Base-by-base conservation (phyloP, 1,140 invertebrate genomes). In the Steinernema feltiae region DNA sequence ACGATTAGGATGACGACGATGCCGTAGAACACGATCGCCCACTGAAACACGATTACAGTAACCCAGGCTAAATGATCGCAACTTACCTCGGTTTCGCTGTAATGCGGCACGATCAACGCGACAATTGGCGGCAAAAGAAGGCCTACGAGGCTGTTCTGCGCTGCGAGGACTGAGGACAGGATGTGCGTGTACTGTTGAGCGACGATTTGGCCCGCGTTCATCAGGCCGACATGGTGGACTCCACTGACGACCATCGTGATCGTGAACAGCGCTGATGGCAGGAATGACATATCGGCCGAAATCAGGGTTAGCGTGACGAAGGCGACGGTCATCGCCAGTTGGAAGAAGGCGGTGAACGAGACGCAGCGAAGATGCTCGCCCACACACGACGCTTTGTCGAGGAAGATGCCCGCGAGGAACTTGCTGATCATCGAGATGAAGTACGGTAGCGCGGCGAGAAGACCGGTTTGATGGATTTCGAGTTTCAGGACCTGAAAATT, bases 11-110 rank as follows among this genome's bases (percentile, higher is more conserved):
- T 63, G 3, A 27, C 53, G 15, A 27, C 24, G 24, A 63, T 63
- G 53, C 53, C 41, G 53, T 63, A 63, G 53, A 63, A 63, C 53
- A 63, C 53, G 15, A 15, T 63, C 24, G 12, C 53, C 53, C 53
- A 63, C 53, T 63, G 35, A 63, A 63, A 63, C 24, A 46, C 7
- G 41, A 12, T 12, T n/a, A 12, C n/a, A 12, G 41, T 46, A 46
- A 46, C 41, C 41, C n/a, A n/a, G n/a, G 41, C 41, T n/a, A 12
- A 7, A 46, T 46, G n/a, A 12, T 7, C 7, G 41, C 41, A n/a
- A 12, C 24, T 27, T 27, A 63, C 53, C 53, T 63, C 53, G 12
- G 24, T 7, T 63, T 12, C 53, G 24, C 53, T 63, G 53, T 63
- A 63, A 27, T 63, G 12, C 15, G 53, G 53, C 15, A 63, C 53